Evolutionary conservation across 2,113 vertebrate genomes (phyloP), one percentile per base, ranked within the genome.

Genomic region (Cynoglossus semilaevis): DNA sequence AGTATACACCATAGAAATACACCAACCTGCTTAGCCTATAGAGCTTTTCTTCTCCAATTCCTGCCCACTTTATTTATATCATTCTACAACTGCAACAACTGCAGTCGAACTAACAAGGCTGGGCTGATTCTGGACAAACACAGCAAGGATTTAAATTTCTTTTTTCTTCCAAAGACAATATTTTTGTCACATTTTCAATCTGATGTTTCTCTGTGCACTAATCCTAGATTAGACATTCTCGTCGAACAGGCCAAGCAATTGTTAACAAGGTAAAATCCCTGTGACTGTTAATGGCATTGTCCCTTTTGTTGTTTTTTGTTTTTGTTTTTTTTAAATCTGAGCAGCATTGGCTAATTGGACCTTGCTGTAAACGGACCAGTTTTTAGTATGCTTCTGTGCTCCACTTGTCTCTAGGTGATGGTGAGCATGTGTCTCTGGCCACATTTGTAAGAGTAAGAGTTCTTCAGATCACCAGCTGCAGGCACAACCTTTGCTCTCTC

Each of bases 401-500:
- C 19, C 18, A 10, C 73, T 58, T 63, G 81, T 77, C 79, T 76
- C 47, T 11, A 15, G 58, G 70, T 88, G 83, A 86, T 82, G 79
- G 77, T 88, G 63, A 84, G 82, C 83, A 74, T 79, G 81, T 78
- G 80, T 81, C 80, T 43, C 58, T 45, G 69, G 61, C 72, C 72
- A 76, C 22, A 71, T 62, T 55, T 67, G 57, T 66, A 58, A 82
- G 67, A 29, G 22, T 29, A 29, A n/a, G 73, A 70, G 66, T 10
- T 52, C 72, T 75, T 63, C 64, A 68, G 75, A 79, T 85, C 77
- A 69, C 56, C 57, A 34, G 58, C 86, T 81, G 74, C 77, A 83
- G 75, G 70, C 80, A 5, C 74, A 87, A 90, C 86, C 90, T 88
- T 89, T 82, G 74, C 70, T 85, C 82, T 70, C 81, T 82, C 15